Conservation (phyloP, 2,113 vertebrate species). For the Crocuta crocuta region DNA sequence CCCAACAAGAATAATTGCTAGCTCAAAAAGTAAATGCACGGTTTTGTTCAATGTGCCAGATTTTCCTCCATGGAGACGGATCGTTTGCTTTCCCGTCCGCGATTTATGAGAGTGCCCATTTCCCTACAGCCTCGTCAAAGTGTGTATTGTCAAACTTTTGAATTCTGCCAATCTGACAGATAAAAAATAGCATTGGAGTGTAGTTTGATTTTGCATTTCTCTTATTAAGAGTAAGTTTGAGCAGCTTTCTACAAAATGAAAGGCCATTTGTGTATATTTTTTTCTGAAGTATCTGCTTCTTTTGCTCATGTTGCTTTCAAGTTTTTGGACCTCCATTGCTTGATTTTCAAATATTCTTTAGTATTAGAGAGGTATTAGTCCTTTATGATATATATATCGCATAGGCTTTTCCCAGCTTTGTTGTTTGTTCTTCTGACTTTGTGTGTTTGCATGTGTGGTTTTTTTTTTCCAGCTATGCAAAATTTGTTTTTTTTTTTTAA, state of each 20-base stretch:
- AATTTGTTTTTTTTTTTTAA: no score
- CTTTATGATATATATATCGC: background rate
- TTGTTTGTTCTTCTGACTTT: background rate
- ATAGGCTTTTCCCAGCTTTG: background rate
- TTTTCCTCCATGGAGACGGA: background rate
- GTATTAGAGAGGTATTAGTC: background rate
- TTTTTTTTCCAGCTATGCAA: background rate
- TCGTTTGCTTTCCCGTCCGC: background rate
- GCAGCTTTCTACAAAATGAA: background rate
- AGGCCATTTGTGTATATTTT: background rate
- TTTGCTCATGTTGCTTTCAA: background rate
- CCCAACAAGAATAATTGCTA: constrained; percentile 8
- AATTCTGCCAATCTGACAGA: background rate
- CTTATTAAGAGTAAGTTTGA: background rate
- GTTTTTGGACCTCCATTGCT: background rate
- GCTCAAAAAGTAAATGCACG: background rate
- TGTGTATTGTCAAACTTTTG: background rate
- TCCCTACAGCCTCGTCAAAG: background rate
- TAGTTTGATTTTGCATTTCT: constrained; percentile 35
- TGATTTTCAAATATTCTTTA: background rate
- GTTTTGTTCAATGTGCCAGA: background rate
- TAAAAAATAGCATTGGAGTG: background rate
- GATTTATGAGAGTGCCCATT: background rate
- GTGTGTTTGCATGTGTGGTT: background rate
- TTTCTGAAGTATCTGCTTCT: background rate